Conservation (phyloP, 1,140 invertebrate species). For the Gryon sp. region DNA sequence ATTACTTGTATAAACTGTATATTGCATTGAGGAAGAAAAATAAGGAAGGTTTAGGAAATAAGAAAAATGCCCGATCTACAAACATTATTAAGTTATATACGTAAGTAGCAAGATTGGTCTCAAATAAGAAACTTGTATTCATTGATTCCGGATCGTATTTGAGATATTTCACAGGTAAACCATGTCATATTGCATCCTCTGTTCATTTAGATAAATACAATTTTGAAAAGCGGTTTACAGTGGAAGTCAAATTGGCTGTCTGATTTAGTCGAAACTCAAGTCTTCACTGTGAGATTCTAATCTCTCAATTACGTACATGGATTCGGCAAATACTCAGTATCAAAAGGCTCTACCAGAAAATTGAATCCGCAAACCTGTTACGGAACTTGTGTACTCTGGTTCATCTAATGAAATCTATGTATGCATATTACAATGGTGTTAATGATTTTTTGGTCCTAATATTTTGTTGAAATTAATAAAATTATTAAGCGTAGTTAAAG, state of each 20-base stretch:
- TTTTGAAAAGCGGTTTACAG: conserved; percentile 56
- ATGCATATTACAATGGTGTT: too few relatives aligned
- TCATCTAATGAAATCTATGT: too few relatives aligned
- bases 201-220: conserved; percentile 47
- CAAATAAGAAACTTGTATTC: conserved; percentile 36
- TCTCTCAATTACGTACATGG: conserved; percentile 63
- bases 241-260: conserved; percentile 54
- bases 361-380: conserved; percentile 47
- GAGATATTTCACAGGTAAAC: conserved; percentile 35
- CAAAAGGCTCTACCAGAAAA: conserved; percentile 50
- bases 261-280: conserved; percentile 54
- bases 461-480: too few relatives aligned
- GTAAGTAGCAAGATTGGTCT: too few relatives aligned
- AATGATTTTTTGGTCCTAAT: too few relatives aligned
- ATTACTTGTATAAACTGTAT: too few relatives aligned
- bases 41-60: too few relatives aligned
- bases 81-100: too few relatives aligned
- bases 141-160: conserved; percentile 18
- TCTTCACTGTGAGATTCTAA: conserved; percentile 62
- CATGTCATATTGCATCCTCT: conserved; percentile 6
- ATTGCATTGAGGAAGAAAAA: too few relatives aligned
- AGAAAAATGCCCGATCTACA: too few relatives aligned
- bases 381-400: conserved; percentile 26
- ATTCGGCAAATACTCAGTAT: conserved; percentile 50
- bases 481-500: too few relatives aligned